Base-by-base conservation (phyloP, 2,797 vertebrate genomes). In the Spinus olivaceus region DNA sequence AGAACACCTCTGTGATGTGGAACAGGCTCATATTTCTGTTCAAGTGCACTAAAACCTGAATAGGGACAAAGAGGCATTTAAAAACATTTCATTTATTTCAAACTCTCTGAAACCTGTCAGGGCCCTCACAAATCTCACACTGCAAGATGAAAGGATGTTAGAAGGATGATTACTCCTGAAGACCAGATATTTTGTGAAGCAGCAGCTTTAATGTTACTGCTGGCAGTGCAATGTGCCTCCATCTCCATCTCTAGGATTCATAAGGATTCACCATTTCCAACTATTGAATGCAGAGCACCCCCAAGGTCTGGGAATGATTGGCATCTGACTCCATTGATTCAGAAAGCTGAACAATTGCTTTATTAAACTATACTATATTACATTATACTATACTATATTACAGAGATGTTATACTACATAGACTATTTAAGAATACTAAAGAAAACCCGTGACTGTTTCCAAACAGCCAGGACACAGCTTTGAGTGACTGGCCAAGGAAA, bases 1-100 rank as follows among this genome's bases (percentile, higher is more conserved):
- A 56, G 27, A 65, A 28, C 16, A 35, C 8, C 14, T 42, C n/a
- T 21, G 70, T 0, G 3, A 10, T 23, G 39, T 2, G 9, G 20
- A 71, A 27, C 8, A 41, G 39, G 14, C n/a, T 49, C 49, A 0
- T 59, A 4, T 44, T 84, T 89, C 84, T 7, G 2, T 47, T 56
- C 44, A 47, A 20, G 12, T 11, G 14, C 10, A 50, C 41, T 18
- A 63, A 93, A 81, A 65, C 8, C 25, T 37, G n/a, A 71, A 21
- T 2, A 61, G 15, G 27, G 50, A 28, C 32, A 77, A 74, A 64
- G n/a, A 69, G 6, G 8, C 3, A 24, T 51, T 65, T 28, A 2
- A 24, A 47, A 44, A 10, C 14, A 65, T 64, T 78, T 41, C 4
- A 19, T 5, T 49, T 81, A 32, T 37, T 89, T 67, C 59, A 28